phyloP scores from a whole-genome alignment of 2,113 vertebrate genomes.

The Raja brachyura region DNA sequence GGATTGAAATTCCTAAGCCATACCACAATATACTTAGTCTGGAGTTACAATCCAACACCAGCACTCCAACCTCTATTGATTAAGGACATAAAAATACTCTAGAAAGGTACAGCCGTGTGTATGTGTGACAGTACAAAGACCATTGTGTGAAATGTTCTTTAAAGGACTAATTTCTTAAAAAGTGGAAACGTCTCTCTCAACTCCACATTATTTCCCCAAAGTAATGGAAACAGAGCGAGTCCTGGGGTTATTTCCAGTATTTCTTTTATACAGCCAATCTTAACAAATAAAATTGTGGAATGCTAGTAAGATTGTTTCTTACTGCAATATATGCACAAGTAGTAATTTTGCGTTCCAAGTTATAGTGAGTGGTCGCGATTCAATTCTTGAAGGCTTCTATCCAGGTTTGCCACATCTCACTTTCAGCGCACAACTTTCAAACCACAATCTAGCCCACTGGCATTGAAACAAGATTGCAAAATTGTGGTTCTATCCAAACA shows the following conservation, averaged over 20 bases:
- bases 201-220: background rate
- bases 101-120: background rate
- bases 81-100: background rate
- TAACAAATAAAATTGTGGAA: background rate
- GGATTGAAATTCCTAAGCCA: background rate
- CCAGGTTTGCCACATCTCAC: background rate
- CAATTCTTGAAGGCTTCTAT: background rate
- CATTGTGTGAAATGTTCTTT: background rate
- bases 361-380: background rate
- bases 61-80: background rate
- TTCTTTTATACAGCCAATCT: background rate
- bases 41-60: background rate
- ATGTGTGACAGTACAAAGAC: background rate
- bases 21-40: background rate
- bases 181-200: background rate
- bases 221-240: background rate
- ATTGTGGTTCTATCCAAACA: background rate
- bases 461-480: background rate
- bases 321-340: background rate
- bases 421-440: background rate
- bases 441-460: background rate
- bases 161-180: background rate
- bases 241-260: background rate
- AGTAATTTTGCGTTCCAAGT: background rate
- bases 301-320: background rate